These are phyloP conservation scores for Lasioglossum morio DNA, from an alignment of 2,888 invertebrate species.

Conservation along the genomic window DNA sequence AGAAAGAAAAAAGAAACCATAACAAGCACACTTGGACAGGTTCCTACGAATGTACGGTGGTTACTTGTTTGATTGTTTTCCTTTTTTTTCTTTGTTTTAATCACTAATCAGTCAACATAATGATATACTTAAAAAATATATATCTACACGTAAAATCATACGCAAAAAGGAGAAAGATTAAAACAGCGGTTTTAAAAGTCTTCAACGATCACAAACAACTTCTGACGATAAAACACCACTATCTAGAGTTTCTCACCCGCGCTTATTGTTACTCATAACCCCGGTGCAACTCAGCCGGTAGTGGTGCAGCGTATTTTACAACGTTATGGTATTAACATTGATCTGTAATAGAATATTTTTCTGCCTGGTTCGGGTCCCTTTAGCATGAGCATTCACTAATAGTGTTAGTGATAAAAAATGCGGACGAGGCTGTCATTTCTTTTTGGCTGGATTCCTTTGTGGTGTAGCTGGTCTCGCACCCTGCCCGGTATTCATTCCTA, in stretches of 20 bases:
- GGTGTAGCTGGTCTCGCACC: slow-evolving; percentile 91
- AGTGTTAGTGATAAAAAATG: slow-evolving; percentile 81
- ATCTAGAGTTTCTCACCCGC: slow-evolving; percentile 31
- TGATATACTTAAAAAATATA: slow-evolving; percentile 48
- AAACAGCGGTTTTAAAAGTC: slow-evolving; percentile 36
- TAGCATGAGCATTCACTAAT: slow-evolving; percentile 71
- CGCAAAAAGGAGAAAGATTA: slow-evolving; percentile 26
- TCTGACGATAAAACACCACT: slow-evolving; percentile 36
- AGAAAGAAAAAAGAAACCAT: not conserved
- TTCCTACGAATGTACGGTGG: slow-evolving; percentile 27
- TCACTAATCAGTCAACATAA: slow-evolving; percentile 62
- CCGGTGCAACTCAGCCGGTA: slow-evolving; percentile 49
- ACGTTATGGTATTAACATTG: slow-evolving; percentile 46
- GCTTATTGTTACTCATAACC: slow-evolving; percentile 29
- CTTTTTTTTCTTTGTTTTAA: slow-evolving; percentile 10
- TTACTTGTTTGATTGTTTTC: slow-evolving; percentile 8
- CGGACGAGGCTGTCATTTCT: slow-evolving; percentile 87
- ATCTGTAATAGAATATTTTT: slow-evolving; percentile 36
- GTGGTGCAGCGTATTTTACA: slow-evolving; percentile 57
- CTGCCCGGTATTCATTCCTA: slow-evolving; percentile 90
- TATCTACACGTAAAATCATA: slow-evolving; percentile 51
- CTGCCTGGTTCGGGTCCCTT: slow-evolving; percentile 31
- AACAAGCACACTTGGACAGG: slow-evolving; percentile 47
- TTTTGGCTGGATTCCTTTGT: slow-evolving; percentile 89
- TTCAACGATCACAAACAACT: slow-evolving; percentile 49